Evolutionary conservation across 1,140 invertebrate species (phyloP).

Genomic region (Diuraphis noxia): DNA sequence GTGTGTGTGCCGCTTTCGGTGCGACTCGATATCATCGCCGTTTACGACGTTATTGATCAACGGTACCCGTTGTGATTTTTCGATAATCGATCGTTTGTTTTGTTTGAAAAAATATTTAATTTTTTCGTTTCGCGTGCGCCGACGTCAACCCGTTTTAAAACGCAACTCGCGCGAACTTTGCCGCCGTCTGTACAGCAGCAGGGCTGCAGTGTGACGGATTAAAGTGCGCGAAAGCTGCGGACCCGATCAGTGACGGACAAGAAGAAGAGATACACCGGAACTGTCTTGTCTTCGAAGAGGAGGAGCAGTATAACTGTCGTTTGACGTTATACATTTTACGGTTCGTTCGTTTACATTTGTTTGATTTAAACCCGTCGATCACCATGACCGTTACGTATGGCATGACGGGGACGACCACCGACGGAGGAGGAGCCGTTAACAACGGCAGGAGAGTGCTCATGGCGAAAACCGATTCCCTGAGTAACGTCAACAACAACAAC

Average conservation of each 20-base stretch:
- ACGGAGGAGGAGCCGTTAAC: neutral
- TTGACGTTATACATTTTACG: neutral
- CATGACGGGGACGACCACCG: conserved; percentile 26
- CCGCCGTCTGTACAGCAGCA: neutral
- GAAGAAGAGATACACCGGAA: neutral
- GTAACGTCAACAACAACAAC: conserved; percentile 36
- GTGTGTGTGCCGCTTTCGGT: neutral
- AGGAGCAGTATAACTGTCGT: neutral
- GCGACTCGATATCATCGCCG: neutral
- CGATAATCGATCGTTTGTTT: neutral
- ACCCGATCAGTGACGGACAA: neutral
- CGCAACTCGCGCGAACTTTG: neutral
- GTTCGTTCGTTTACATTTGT: neutral
- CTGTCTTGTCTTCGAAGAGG: neutral
- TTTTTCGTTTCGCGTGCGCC: neutral
- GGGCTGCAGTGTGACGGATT: neutral
- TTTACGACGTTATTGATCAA: neutral
- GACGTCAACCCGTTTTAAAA: neutral
- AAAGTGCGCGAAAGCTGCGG: neutral
- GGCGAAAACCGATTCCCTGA: conserved; percentile 43
- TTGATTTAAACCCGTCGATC: neutral
- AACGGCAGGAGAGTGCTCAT: conserved; percentile 27
- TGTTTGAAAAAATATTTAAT: conserved; percentile 2
- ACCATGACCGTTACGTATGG: conserved; percentile 40
- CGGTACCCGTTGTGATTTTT: neutral